Evolutionary conservation across 2,888 invertebrate species (phyloP).

Genomic region (Sepiola atlantica): DNA sequence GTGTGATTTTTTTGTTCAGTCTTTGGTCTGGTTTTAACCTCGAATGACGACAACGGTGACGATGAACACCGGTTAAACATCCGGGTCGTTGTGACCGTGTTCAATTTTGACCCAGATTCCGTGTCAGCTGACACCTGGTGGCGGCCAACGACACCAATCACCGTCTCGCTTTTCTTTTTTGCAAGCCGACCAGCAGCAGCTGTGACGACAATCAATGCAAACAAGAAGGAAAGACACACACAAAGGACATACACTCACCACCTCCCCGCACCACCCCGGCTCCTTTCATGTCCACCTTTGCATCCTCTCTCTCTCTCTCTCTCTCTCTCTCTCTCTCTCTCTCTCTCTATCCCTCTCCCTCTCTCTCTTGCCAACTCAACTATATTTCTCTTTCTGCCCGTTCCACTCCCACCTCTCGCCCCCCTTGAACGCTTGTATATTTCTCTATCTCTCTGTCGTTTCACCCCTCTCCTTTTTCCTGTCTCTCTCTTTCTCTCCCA

Average conservation of each 20-base stretch:
- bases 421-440: too few species aligned
- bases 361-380: not conserved
- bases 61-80: not conserved
- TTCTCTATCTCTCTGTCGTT: not conserved
- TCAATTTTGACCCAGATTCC: not conserved
- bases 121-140: not conserved
- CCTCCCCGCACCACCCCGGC: not conserved
- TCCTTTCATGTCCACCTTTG: not conserved
- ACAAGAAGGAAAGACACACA: not conserved
- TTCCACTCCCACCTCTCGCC: not conserved
- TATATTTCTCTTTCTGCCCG: not conserved
- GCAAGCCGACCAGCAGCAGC: not conserved
- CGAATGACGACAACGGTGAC: not conserved
- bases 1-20: not conserved
- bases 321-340: not conserved
- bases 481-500: not conserved
- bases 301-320: not conserved
- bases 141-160: not conserved
- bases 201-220: not conserved
- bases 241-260: not conserved
- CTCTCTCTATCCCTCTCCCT: not conserved
- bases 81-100: not conserved
- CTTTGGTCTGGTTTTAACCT: not conserved
- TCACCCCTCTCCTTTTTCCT: not conserved
- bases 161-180: not conserved